These are phyloP conservation scores for Drosophila obscura DNA, from an alignment of 1,140 invertebrate genomes.

Conservation along the genomic window DNA sequence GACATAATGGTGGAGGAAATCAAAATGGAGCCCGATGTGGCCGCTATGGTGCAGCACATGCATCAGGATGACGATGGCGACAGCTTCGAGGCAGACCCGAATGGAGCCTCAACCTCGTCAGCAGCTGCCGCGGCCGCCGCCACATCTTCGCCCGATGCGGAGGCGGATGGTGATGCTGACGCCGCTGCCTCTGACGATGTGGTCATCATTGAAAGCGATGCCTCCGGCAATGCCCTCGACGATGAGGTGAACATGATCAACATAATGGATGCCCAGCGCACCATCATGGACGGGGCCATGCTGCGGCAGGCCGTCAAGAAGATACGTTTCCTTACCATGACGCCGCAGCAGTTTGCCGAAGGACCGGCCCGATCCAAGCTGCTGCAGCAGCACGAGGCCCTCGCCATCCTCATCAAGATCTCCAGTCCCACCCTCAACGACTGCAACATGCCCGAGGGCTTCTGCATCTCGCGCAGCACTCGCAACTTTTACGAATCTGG, in stretches of 20 bases:
- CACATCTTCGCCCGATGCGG: conserved; percentile 1
- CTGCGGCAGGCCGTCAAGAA: conserved; percentile 86
- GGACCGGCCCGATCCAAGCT: conserved; percentile 89
- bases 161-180: not conserved
- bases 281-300: conserved; percentile 67
- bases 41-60: conserved; percentile 74
- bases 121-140: conserved; percentile 21
- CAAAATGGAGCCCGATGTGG: conserved; percentile 80
- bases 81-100: conserved; percentile 31
- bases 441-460: conserved; percentile 88
- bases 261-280: conserved; percentile 74
- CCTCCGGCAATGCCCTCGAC: conserved; percentile 60
- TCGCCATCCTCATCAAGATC: conserved; percentile 92
- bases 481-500: conserved; percentile 70
- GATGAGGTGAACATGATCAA: conserved; percentile 55
- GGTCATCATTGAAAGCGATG: conserved; percentile 76
- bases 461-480: conserved; percentile 85
- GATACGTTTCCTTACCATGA: conserved; percentile 90
- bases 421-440: conserved; percentile 86
- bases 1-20: conserved; percentile 71
- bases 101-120: conserved; percentile 19
- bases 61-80: conserved; percentile 70
- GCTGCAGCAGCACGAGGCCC: conserved; percentile 90
- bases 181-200: conserved; percentile 48
- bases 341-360: conserved; percentile 91